Evolutionary conservation across 2,888 invertebrate species (phyloP).

Genomic region (Orchestes rusci): DNA sequence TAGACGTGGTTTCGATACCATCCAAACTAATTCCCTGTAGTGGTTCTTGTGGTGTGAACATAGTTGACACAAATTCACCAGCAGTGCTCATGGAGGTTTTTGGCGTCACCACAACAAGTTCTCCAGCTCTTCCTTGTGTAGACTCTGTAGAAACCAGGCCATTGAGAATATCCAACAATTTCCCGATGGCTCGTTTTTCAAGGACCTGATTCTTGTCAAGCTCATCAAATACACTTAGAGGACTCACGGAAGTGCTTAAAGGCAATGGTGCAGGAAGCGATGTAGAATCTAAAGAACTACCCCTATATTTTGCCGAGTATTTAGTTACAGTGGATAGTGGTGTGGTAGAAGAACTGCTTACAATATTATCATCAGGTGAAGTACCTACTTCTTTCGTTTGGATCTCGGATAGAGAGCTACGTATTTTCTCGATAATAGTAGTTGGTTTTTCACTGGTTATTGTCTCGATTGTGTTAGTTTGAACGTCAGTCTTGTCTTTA

Average conservation of each 20-base stretch:
- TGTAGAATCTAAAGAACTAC: constrained; percentile 28
- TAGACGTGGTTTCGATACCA: constrained; percentile 8
- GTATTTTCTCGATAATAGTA: constrained; percentile 43
- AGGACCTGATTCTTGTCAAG: constrained; percentile 37
- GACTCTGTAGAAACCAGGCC: constrained; percentile 37
- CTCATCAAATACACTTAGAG: constrained; percentile 37
- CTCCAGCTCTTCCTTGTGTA: constrained; percentile 21
- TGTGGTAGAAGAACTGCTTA: constrained; percentile 36
- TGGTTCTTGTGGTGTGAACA: constrained; percentile 14
- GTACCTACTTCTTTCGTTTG: constrained; percentile 41
- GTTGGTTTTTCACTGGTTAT: constrained; percentile 42
- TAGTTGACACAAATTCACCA: constrained; percentile 15
- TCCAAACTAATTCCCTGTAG: constrained; percentile 13
- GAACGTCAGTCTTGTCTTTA: constrained; percentile 30
- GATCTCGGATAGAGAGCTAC: constrained; percentile 42
- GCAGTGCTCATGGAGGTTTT: constrained; percentile 26
- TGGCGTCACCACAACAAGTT: constrained; percentile 38
- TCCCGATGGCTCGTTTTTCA: constrained; percentile 39
- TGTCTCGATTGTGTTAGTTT: constrained; percentile 27
- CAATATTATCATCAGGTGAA: constrained; percentile 27
- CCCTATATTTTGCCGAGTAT: constrained; percentile 24
- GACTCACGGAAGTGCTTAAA: constrained; percentile 36
- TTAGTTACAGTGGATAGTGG: constrained; percentile 35
- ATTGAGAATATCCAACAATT: constrained; percentile 41
- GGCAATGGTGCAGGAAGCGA: constrained; percentile 32